These are phyloP conservation scores for Hycleus phaleratus DNA, from an alignment of 1,140 invertebrate species.

Conservation along the genomic window DNA sequence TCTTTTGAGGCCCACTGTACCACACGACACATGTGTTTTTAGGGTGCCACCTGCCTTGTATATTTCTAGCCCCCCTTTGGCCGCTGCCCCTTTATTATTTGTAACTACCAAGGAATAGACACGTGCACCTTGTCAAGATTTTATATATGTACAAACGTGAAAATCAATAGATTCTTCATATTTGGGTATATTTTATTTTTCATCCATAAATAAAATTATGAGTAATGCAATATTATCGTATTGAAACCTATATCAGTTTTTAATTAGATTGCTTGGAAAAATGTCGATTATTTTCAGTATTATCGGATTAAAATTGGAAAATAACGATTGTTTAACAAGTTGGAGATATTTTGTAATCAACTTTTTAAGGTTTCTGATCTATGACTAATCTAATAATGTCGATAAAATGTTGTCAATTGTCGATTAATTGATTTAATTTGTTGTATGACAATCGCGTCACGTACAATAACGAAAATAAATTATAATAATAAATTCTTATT, in stretches of 20 bases:
- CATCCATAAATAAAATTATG: no score
- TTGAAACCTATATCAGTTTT: no score
- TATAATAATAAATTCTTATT: no score
- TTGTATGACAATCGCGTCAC: constrained; percentile 5
- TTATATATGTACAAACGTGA: neutral
- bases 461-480: neutral
- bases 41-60: constrained; percentile 7
- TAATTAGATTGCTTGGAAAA: no score
- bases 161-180: no score
- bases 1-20: constrained; percentile 2
- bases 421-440: constrained; percentile 5
- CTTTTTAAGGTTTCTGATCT: neutral
- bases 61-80: neutral
- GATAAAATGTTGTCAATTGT: constrained; percentile 5
- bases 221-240: no score
- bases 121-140: constrained; percentile 9
- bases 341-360: no score
- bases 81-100: neutral
- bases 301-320: no score
- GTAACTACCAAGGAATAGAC: neutral
- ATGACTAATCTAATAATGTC: constrained; percentile 13
- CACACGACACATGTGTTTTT: constrained; percentile 12
- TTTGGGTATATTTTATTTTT: no score
- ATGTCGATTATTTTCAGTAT: no score
- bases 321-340: no score